These are phyloP conservation scores for Clanis bilineata DNA, from an alignment of 2,888 invertebrate species.

Conservation along the genomic window DNA sequence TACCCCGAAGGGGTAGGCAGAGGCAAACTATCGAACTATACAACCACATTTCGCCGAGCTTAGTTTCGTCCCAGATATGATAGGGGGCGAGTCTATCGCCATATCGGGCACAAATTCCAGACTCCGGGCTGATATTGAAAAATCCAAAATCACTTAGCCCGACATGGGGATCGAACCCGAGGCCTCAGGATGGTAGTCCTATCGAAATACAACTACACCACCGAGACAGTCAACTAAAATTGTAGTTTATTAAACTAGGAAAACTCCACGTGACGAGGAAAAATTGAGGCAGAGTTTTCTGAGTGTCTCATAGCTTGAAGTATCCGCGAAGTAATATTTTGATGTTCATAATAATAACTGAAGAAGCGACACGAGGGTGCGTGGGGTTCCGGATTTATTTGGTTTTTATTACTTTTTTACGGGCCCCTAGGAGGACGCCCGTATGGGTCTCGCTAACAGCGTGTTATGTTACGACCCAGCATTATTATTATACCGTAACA, in stretches of 20 bases:
- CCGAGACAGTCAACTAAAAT: too few species aligned
- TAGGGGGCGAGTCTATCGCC: too few species aligned
- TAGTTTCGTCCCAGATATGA: too few species aligned
- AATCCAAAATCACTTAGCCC: too few species aligned
- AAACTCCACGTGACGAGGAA: conserved; percentile 34
- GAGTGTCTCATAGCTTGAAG: conserved; percentile 31
- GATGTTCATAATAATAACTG: conserved; percentile 75
- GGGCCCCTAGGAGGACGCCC: conserved; percentile 55
- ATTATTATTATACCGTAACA: conserved; percentile 40
- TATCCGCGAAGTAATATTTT: conserved; percentile 63
- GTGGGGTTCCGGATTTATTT: conserved; percentile 70
- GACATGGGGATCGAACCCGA: too few species aligned
- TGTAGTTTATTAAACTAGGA: conserved; percentile 37
- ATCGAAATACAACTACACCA: too few species aligned
- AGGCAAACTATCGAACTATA: too few species aligned
- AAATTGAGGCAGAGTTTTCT: conserved; percentile 13
- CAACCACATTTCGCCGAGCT: too few species aligned
- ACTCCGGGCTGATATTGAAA: too few species aligned
- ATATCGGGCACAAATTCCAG: too few species aligned
- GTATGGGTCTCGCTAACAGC: conserved; percentile 51
- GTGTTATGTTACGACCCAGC: conserved; percentile 54
- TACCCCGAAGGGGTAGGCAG: too few species aligned
- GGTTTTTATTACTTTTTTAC: conserved; percentile 80
- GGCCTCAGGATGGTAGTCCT: too few species aligned
- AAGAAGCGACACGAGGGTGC: conserved; percentile 59